Evolutionary conservation across 2,888 invertebrate species (phyloP).

Genomic region (Hirtodrosophila cameraria): DNA sequence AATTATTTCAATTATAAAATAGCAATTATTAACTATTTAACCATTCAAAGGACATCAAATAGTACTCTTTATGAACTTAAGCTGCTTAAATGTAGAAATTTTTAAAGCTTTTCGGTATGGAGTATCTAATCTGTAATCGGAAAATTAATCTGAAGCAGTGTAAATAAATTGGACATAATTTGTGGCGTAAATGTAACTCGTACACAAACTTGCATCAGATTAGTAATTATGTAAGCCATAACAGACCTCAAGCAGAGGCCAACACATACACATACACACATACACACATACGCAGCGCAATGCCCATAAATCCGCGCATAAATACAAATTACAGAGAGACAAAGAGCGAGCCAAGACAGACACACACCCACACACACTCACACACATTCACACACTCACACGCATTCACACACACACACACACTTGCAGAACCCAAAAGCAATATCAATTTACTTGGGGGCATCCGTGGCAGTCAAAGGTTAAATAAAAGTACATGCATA

Average conservation of each 20-base stretch:
- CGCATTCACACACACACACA: background rate
- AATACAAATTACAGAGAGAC: conserved; percentile 69
- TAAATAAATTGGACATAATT: conserved; percentile 70
- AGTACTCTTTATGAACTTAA: background rate
- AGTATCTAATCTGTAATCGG: conserved; percentile 14
- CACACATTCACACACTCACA: background rate
- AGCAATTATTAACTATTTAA: background rate
- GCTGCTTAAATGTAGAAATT: background rate
- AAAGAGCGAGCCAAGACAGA: conserved; percentile 21
- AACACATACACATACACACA: conserved; percentile 15
- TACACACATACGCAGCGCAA: conserved; percentile 11
- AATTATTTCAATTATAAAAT: too few species aligned
- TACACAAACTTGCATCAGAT: conserved; percentile 60
- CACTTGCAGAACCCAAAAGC: conserved; percentile 9
- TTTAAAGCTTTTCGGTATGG: background rate
- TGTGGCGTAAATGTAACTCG: conserved; percentile 41
- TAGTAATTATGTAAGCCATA: conserved; percentile 68
- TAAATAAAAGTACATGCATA: conserved; percentile 72
- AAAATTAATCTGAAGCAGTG: conserved; percentile 46
- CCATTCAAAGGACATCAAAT: background rate
- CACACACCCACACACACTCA: conserved; percentile 3
- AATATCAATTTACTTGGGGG: conserved; percentile 69
- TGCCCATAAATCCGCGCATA: conserved; percentile 71
- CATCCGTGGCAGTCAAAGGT: conserved; percentile 65
- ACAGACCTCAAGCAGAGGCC: too few species aligned